Conservation (phyloP, 2,888 invertebrate species). For the Rhodophaea formosa region DNA sequence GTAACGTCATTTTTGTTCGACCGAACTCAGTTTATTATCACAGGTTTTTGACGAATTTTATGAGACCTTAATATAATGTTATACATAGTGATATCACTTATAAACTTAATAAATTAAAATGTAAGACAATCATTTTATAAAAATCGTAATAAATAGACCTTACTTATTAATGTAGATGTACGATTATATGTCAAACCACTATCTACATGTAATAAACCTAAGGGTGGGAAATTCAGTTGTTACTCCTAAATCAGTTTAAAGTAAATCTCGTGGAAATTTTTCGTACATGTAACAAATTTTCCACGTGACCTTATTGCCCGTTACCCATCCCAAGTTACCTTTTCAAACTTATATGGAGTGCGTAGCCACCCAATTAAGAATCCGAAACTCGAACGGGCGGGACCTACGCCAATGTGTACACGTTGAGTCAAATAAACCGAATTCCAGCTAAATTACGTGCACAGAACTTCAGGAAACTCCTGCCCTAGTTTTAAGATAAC, state of each 20-base stretch:
- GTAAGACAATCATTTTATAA: too few relatives aligned
- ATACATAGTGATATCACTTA: neutral
- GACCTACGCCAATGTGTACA: neutral
- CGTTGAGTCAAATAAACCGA: conserved; percentile 5
- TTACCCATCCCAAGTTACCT: too few relatives aligned
- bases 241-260: too few relatives aligned
- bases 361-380: neutral
- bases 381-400: neutral
- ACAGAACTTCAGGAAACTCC: neutral
- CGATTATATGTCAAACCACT: too few relatives aligned
- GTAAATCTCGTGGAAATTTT: neutral
- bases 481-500: conserved; percentile 40
- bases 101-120: too few relatives aligned
- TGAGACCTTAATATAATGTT: conserved; percentile 4
- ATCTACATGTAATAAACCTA: too few relatives aligned
- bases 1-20: conserved; percentile 21
- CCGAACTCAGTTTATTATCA: conserved; percentile 49
- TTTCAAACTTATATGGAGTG: too few relatives aligned
- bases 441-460: neutral
- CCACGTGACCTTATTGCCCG: too few relatives aligned
- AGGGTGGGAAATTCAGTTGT: too few relatives aligned
- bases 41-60: conserved; percentile 67
- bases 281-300: conserved; percentile 7
- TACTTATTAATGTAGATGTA: too few relatives aligned
- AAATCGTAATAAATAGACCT: too few relatives aligned